Evolutionary conservation across 2,888 invertebrate species (phyloP).

Genomic region (Agriopis marginaria): DNA sequence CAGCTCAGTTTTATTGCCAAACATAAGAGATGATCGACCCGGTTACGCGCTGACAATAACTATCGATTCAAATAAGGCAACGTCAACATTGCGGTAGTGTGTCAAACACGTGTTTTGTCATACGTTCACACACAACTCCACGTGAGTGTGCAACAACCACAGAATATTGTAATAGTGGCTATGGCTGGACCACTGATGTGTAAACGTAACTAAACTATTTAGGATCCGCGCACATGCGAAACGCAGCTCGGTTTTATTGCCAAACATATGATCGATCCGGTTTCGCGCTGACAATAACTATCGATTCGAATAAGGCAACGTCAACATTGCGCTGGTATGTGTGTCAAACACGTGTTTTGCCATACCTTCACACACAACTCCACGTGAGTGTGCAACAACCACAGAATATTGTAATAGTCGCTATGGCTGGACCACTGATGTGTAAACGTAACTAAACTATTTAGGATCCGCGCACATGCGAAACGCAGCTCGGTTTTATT

Average conservation of each 20-base stretch:
- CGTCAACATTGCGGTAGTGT: slow-evolving; percentile 33
- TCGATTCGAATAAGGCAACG: slow-evolving; percentile 9
- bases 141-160: slow-evolving; percentile 30
- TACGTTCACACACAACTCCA: slow-evolving; percentile 36
- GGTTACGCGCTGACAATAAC: not conserved
- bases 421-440: not conserved
- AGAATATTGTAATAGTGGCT: not conserved
- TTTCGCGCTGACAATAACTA: not conserved
- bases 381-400: slow-evolving; percentile 33
- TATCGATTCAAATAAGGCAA: not conserved
- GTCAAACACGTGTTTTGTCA: slow-evolving; percentile 44
- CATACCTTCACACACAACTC: slow-evolving; percentile 37
- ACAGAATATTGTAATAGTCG: not conserved
- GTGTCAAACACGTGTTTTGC: slow-evolving; percentile 43
- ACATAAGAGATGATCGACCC: too few species aligned
- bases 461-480: not conserved
- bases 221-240: not conserved
- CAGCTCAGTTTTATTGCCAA: too few species aligned
- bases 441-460: too few species aligned
- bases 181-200: not conserved
- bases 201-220: too few species aligned
- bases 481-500: too few species aligned
- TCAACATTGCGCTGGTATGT: slow-evolving; percentile 33
- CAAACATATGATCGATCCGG: too few species aligned
- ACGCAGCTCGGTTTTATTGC: too few species aligned